A percentile compares a stretch with the other conserved stretches of the same genome.
Evolutionary conservation across 2,888 invertebrate species (phyloP).

Genomic region (Pterostichus niger): DNA sequence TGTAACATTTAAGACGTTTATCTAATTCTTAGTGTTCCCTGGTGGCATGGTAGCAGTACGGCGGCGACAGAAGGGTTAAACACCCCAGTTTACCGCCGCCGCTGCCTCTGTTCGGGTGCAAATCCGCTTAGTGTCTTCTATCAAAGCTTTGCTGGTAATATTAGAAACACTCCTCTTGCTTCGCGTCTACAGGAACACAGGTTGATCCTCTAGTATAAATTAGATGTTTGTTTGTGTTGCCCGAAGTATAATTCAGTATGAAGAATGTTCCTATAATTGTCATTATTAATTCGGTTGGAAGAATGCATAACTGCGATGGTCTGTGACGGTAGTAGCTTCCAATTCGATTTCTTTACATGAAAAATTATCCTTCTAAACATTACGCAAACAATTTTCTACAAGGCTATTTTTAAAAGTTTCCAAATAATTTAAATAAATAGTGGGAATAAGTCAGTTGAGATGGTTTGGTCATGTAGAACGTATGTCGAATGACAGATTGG

Average conservation of each 20-base stretch:
- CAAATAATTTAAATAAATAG: too few relatives aligned
- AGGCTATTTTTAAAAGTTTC: too few relatives aligned
- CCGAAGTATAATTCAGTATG: not conserved
- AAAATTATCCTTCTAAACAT: too few relatives aligned
- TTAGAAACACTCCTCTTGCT: constrained; percentile 36
- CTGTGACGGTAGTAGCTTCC: too few relatives aligned
- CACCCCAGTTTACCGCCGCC: constrained; percentile 49
- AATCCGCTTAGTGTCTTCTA: constrained; percentile 65
- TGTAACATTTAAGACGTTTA: constrained; percentile 62
- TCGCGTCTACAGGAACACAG: not conserved
- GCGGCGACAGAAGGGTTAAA: constrained; percentile 61
- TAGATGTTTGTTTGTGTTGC: constrained; percentile 42
- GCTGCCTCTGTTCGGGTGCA: constrained; percentile 49
- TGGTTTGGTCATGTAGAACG: too few relatives aligned
- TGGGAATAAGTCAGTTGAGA: too few relatives aligned
- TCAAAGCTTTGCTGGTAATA: constrained; percentile 61
- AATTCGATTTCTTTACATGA: too few relatives aligned
- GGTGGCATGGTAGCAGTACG: not conserved
- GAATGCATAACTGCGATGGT: not conserved
- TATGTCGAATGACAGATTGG: too few relatives aligned
- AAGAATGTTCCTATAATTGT: not conserved
- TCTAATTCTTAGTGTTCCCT: constrained; percentile 62
- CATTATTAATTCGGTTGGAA: too few relatives aligned
- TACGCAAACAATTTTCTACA: too few relatives aligned
- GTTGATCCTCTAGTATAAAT: constrained; percentile 18